Evolutionary conservation across 2,888 invertebrate species (phyloP).

Genomic region (Tachina fera): DNA sequence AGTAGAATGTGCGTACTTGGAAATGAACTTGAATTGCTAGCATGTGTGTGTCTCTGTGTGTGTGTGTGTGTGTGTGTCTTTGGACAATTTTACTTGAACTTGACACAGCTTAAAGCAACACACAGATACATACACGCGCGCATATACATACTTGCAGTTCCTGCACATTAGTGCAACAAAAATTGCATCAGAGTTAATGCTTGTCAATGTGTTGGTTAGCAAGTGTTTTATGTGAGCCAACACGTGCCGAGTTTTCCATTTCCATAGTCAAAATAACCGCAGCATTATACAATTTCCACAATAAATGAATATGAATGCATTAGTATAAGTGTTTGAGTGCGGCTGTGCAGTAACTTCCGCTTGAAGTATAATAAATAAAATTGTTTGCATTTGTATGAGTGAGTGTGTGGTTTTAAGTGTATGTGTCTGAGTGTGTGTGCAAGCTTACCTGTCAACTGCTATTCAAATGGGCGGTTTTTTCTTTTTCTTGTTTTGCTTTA

Average conservation of each 20-base stretch:
- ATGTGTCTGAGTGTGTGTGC: not conserved
- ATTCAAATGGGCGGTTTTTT: slow-evolving; percentile 62
- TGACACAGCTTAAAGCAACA: slow-evolving; percentile 48
- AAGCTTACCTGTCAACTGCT: slow-evolving; percentile 21
- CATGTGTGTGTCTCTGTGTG: slow-evolving; percentile 5
- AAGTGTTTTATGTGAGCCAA: slow-evolving; percentile 39
- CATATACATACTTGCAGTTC: not conserved
- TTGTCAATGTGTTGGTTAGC: slow-evolving; percentile 28
- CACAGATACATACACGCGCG: not conserved
- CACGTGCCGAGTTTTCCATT: slow-evolving; percentile 60
- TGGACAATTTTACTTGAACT: slow-evolving; percentile 62
- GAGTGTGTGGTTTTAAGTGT: not conserved
- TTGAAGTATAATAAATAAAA: slow-evolving; percentile 35
- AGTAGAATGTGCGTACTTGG: slow-evolving; percentile 66
- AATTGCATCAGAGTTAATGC: slow-evolving; percentile 29
- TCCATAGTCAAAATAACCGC: slow-evolving; percentile 19
- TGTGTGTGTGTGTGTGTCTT: not conserved
- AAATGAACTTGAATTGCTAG: slow-evolving; percentile 61
- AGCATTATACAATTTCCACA: not conserved
- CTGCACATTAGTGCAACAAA: slow-evolving; percentile 8
- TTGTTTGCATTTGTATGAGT: not conserved
- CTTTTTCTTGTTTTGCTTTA: slow-evolving; percentile 15
- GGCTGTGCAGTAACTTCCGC: slow-evolving; percentile 69
- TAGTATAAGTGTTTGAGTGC: slow-evolving; percentile 39
- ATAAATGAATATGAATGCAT: not conserved